A percentile compares a stretch with the other conserved stretches of the same genome.
These are phyloP conservation scores for Frankliniella fusca DNA, from an alignment of 2,888 invertebrate species.

Conservation along the genomic window DNA sequence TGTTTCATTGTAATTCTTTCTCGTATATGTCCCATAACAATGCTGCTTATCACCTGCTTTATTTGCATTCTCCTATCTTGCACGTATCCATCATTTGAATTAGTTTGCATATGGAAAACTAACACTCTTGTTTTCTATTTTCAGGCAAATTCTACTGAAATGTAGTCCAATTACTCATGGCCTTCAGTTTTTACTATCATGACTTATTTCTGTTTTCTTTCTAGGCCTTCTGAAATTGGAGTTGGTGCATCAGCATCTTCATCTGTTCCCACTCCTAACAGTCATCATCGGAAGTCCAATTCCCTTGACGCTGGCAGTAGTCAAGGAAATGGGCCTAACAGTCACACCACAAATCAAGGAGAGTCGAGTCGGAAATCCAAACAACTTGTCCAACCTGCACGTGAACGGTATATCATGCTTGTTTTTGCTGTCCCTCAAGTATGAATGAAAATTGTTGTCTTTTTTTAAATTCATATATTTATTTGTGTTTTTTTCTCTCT, in stretches of 20 bases:
- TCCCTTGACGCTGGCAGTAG: slow-evolving; percentile 66
- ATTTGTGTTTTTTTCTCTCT: slow-evolving; percentile 34
- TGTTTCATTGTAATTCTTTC: background rate
- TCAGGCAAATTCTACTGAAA: too few species aligned
- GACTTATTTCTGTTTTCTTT: background rate
- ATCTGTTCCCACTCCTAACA: slow-evolving; percentile 45
- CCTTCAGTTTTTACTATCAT: background rate
- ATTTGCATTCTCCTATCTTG: background rate
- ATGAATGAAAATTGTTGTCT: slow-evolving; percentile 12
- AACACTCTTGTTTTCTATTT: too few species aligned
- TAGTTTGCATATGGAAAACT: background rate
- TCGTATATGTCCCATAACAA: background rate
- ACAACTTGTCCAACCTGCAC: slow-evolving; percentile 50
- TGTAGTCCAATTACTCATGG: too few species aligned
- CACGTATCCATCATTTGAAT: background rate
- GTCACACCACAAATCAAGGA: slow-evolving; percentile 49
- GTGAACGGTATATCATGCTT: slow-evolving; percentile 51
- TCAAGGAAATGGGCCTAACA: background rate
- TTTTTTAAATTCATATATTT: slow-evolving; percentile 33
- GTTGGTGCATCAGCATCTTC: slow-evolving; percentile 13
- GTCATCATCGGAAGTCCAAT: slow-evolving; percentile 74
- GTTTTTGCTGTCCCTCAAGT: too few species aligned
- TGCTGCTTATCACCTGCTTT: background rate
- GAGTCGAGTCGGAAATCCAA: slow-evolving; percentile 49
- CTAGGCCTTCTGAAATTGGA: background rate